Percentiles rank a stretch among this genome's conserved stretches.
Conservation (phyloP, 2,797 vertebrate species). For the Paratrypauchen microcephalus region DNA sequence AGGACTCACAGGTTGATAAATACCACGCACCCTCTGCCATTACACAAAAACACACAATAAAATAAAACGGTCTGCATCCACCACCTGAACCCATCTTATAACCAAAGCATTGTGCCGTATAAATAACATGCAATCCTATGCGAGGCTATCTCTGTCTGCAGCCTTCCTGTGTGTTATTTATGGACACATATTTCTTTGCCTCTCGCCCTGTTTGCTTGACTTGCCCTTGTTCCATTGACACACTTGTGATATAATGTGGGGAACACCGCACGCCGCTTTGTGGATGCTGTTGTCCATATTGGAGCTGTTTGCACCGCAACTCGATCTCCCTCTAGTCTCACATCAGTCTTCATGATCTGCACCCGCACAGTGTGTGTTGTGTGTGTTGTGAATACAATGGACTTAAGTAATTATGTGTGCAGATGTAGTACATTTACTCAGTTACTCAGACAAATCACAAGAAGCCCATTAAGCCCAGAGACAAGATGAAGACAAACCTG, state of each 20-base stretch:
- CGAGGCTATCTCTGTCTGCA: neutral
- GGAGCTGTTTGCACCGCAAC: conserved; percentile 74
- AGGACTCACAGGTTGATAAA: too few relatives aligned
- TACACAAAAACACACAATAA: too few relatives aligned
- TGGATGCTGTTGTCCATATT: conserved; percentile 66
- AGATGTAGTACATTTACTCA: neutral
- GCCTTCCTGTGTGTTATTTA: conserved; percentile 11
- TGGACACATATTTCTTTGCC: conserved; percentile 2
- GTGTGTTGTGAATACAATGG: conserved; percentile 73
- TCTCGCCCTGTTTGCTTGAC: conserved; percentile 8
- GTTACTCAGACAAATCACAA: conserved; percentile 2
- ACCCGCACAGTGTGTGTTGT: conserved; percentile 68
- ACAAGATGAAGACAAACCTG: neutral
- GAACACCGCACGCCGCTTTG: conserved; percentile 61
- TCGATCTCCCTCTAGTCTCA: conserved; percentile 80
- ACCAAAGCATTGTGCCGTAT: neutral
- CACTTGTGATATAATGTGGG: conserved; percentile 68
- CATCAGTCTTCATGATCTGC: conserved; percentile 77
- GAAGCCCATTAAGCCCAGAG: neutral
- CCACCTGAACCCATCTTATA: neutral
- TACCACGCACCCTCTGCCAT: too few relatives aligned
- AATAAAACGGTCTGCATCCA: neutral
- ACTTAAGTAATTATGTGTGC: conserved; percentile 74
- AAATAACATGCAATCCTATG: neutral
- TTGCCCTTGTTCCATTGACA: conserved; percentile 38